Base-by-base conservation (phyloP, 2,888 invertebrate genomes). In the Caenorhabditis panamensis region DNA sequence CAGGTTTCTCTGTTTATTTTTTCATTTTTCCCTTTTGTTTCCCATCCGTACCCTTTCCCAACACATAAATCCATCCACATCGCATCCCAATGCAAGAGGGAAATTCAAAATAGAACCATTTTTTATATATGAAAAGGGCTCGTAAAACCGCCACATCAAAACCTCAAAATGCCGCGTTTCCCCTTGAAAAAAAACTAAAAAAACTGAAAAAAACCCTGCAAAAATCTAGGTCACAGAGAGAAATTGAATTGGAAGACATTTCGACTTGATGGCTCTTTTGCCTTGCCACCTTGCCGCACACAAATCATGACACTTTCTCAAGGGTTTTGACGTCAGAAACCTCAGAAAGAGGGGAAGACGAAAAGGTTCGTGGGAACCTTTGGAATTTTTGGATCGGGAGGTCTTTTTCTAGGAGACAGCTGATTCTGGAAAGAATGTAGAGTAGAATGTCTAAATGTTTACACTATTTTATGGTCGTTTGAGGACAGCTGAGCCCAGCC, bases 101-200 rank as follows among this genome's bases (percentile, higher is more conserved):
- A 41, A 41, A 11, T 13, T 41, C 6, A 41, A 41, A 41, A 41
- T 41, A 41, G 41, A 6, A 11, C 41, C 41, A 41, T 41, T 41
- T 62, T 71, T 69, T n/a, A n/a, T 54, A 47, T 47, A 62, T 68
- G 53, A 41, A 36, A 62, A 62, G 37, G 31, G 53, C 49, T 31
- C 56, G 54, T 72, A 72, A 72, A 72, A 63, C 56, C 63, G 72
- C 37, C 72, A 72, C 63, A 72, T 72, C 49, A 72, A 63, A 56
- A 22, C 56, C 20, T 72, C 72, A 58, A 63, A 72, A 72, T 49
- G 56, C 49, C 58, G 44, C 63, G 54, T 63, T 41, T 61, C 41
- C 51, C 1, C 16, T 31, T 5, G n/a, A 44, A 51, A 62, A 41
- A 41, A 41, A 31, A 31, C 9, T 31, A 9, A 13, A 6, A 41